Evolutionary conservation across 2,888 invertebrate genomes (phyloP), one percentile per base, ranked within the genome.

Genomic region (Chaetogeoica ovagalla): DNA sequence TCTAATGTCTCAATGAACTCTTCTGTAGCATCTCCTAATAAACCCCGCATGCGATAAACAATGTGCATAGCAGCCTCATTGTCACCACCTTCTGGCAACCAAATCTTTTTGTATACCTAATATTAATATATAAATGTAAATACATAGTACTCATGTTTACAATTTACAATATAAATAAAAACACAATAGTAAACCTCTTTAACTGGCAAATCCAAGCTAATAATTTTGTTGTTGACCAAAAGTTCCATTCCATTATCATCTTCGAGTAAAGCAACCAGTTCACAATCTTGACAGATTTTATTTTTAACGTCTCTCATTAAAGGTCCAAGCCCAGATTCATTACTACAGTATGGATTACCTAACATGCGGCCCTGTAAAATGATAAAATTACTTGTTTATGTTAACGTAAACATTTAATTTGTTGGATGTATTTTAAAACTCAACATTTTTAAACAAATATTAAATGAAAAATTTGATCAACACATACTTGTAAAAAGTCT

Each of bases 181-280:
- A 76, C 15, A 66, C 21, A 65, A 57, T 62, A 11, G 73, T 83
- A 82, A 83, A 94, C 94, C 85, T 97, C 97, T 86, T 96, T 96
- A 19, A 98, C 98, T 0, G 96, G 95, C 84, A 99, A 88, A 87
- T 98, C 97, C 19, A 99, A 89, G 82, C 96, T 96, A 87, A 99
- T 98, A 83, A 99, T 99, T 88, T 98, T 98, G 87, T 98, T 98
- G 86, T 96, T 95, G 11, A 99, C 98, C 52, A 99, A 89, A 83
- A 98, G 88, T 86, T 98, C 98, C 97, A 98, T 98, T 77, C 98
- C 98, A 85, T 96, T 98, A 87, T 98, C 99, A 86, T 99, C 98
- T 86, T 99, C 98, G 0, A 98, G 87, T 43, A 99, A 87, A 0
- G 98, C 98, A n/a, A 99, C 96, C 82, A 99, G 89, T 86, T 99